phyloP scores from a whole-genome alignment of 2,888 invertebrate species.

The Trachelus tabidus region DNA sequence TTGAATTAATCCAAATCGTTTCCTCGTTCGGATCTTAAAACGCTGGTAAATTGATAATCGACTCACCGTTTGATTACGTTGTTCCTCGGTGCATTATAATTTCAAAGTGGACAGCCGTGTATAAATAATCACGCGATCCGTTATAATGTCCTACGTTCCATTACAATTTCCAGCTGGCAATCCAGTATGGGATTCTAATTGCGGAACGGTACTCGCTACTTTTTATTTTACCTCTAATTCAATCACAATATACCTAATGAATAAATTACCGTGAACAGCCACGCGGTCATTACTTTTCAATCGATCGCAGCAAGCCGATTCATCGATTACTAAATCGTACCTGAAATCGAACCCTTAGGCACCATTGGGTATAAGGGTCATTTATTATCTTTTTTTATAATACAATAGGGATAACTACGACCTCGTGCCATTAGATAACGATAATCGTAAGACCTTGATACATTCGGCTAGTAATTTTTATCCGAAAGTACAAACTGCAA shows the following conservation, averaged over 20 bases:
- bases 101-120: slow-evolving; percentile 38
- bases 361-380: background rate
- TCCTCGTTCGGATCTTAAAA: slow-evolving; percentile 47
- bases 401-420: slow-evolving; percentile 12
- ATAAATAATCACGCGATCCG: background rate
- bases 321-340: background rate
- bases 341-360: background rate
- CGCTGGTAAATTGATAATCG: slow-evolving; percentile 45
- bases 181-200: background rate
- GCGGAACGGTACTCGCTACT: background rate
- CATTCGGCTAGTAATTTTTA: background rate
- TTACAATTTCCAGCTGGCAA: background rate
- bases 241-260: background rate
- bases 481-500: background rate
- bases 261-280: background rate
- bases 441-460: background rate
- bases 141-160: background rate
- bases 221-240: background rate
- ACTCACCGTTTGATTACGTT: slow-evolving; percentile 54
- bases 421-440: background rate
- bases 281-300: background rate
- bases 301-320: background rate
- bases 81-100: slow-evolving; percentile 49
- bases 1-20: slow-evolving; percentile 53
- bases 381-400: slow-evolving; percentile 1